These are phyloP conservation scores for Felis chaus DNA, from an alignment of 2,113 vertebrate species.

Conservation along the genomic window DNA sequence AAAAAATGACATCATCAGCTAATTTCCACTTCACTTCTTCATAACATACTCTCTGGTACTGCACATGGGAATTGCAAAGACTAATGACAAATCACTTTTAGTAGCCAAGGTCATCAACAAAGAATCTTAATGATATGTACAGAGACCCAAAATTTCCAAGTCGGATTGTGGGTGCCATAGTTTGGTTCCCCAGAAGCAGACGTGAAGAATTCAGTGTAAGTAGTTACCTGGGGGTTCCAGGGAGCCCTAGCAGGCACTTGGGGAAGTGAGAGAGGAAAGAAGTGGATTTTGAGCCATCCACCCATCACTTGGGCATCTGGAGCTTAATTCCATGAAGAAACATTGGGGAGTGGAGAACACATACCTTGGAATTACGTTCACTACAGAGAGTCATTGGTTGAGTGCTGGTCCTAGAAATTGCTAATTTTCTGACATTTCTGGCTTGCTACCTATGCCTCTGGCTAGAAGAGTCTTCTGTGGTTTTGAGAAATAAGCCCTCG, in stretches of 20 bases:
- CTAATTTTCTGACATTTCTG: background rate
- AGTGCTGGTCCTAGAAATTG: background rate
- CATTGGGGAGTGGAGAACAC: background rate
- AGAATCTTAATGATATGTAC: background rate
- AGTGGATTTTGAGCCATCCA: background rate
- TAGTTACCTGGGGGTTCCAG: background rate
- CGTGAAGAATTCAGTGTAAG: background rate
- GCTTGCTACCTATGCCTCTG: background rate
- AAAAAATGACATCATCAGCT: background rate
- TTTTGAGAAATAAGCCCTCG: background rate
- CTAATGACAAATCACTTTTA: background rate
- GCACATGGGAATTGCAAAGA: background rate
- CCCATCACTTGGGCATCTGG: background rate
- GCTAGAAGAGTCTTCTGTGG: background rate
- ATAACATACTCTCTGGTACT: background rate
- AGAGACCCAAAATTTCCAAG: background rate
- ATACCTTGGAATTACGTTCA: background rate
- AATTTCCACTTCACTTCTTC: background rate
- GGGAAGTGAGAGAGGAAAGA: background rate
- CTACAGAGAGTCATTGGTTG: background rate
- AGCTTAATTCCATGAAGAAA: background rate
- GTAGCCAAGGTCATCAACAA: background rate
- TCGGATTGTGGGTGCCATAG: background rate
- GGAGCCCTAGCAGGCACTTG: accelerated
- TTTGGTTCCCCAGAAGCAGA: background rate